Evolutionary conservation across 2,797 vertebrate species (phyloP), one percentile per base, ranked within the genome.

Genomic region (Bovichtus variegatus): DNA sequence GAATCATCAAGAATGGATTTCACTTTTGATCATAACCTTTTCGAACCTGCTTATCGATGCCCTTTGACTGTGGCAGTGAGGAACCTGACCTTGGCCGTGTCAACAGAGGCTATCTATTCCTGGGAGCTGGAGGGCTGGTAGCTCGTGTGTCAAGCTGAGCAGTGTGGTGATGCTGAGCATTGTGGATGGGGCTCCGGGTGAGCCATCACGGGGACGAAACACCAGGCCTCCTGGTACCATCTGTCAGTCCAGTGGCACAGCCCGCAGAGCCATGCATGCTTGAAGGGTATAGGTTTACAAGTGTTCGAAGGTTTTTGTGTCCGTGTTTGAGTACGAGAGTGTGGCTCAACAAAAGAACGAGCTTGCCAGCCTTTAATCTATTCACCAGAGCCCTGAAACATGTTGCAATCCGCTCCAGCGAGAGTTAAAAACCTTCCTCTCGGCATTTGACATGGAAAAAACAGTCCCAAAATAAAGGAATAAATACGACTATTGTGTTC

Each of bases 401-500:
- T 91, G 90, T 89, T 92, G 89, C 85, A 90, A 92, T 92, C 78
- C 55, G 80, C 84, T 91, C 86, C 90, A 79, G 80, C 44, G 81
- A 93, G 88, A 86, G 72, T 82, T 21, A 60, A 50, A 88, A 90
- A 88, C 83, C 85, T 86, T 86, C 82, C 72, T 83, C 81, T 89
- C 76, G 64, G 80, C 88, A 78, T 85, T 78, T 82, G 79, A 81
- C 83, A 83, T 69, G 80, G 82, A 89, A 93, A 88, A 86, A 84
- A 84, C 85, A 71, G 70, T 66, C 78, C 83, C 72, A 89, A 91
- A 94, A 92, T 83, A 90, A 34, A 89, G 78, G 81, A 92, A 91
- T 88, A 93, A 93, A 93, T 91, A 93, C 19, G 18, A 84, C 89
- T 91, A 90, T 93, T 94, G 93, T 92, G 94, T 95, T 95, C 89